Percentiles rank a stretch among this genome's conserved stretches.
These are phyloP conservation scores for Myotis brandtii DNA, from an alignment of 2,113 vertebrate species.

Conservation along the genomic window DNA sequence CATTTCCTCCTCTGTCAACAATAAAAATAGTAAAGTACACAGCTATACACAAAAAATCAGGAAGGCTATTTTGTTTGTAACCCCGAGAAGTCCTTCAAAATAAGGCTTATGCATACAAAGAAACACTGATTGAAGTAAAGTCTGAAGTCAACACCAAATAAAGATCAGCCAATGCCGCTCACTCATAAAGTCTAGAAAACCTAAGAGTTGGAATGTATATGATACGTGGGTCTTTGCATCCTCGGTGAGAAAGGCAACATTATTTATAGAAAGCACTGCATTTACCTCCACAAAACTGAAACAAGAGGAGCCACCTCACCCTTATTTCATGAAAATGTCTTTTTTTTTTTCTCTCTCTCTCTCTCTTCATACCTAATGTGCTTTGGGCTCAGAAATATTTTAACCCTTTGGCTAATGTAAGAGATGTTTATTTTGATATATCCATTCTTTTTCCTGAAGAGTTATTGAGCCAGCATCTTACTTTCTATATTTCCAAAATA, in stretches of 20 bases:
- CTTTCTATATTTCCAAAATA: conserved; percentile 6
- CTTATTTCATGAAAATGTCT: background rate
- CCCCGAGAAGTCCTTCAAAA: conserved; percentile 48
- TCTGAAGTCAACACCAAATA: conserved; percentile 22
- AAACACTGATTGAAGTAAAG: conserved; percentile 19
- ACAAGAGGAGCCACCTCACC: background rate
- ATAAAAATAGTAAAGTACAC: conserved; percentile 51
- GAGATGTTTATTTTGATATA: conserved; percentile 11
- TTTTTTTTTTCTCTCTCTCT: background rate
- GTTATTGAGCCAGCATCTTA: background rate
- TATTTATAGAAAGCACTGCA: conserved; percentile 7
- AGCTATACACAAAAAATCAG: conserved; percentile 13
- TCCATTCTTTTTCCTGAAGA: conserved; percentile 17
- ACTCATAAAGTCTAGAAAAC: background rate
- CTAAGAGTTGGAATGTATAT: background rate
- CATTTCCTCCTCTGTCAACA: conserved; percentile 51
- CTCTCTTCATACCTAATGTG: background rate
- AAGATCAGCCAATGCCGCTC: background rate
- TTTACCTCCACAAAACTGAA: background rate
- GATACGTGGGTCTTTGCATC: background rate
- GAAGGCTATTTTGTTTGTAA: conserved; percentile 13
- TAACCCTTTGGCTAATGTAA: conserved; percentile 27
- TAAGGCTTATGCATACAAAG: conserved; percentile 39
- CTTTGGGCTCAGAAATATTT: conserved; percentile 57
- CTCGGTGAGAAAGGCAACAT: background rate